Percentiles rank a stretch among this genome's conserved stretches.
These are phyloP conservation scores for Diadumene lineata DNA, from an alignment of 92 coral and sea anemone genomes.

Conservation along the genomic window DNA sequence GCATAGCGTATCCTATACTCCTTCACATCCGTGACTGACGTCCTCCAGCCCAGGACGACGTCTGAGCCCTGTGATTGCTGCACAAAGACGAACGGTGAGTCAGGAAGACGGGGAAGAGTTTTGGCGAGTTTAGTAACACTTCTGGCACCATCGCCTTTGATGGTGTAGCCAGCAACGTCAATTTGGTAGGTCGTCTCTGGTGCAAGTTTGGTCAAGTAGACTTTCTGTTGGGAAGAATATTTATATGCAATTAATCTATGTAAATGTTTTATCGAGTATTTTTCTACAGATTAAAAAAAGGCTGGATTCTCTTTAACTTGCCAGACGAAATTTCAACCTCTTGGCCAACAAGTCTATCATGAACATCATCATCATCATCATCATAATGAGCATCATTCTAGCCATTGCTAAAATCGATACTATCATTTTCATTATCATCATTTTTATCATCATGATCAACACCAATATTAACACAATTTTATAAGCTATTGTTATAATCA, in stretches of 20 bases:
- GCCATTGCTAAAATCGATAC: background rate
- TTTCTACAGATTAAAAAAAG: too few species aligned
- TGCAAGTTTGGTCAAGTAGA: constrained; percentile 52
- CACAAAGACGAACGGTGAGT: constrained; percentile 57
- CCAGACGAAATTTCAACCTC: too few species aligned
- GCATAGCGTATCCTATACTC: constrained; percentile 67
- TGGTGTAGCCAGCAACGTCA: constrained; percentile 74
- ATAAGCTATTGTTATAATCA: too few species aligned
- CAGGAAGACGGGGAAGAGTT: constrained; percentile 63
- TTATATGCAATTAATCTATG: too few species aligned
- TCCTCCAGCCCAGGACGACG: constrained; percentile 68
- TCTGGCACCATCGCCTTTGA: constrained; percentile 84
- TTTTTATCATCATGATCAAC: background rate
- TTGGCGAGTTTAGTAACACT: constrained; percentile 60
- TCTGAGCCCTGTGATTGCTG: constrained; percentile 27
- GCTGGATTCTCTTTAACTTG: too few species aligned
- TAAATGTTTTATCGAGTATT: too few species aligned
- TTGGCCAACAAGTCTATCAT: too few species aligned
- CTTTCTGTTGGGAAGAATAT: constrained; percentile 36
- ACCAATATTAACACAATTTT: background rate
- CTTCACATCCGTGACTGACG: constrained; percentile 53
- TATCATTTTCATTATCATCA: background rate
- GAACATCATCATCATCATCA: constrained; percentile 1
- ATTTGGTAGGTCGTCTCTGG: constrained; percentile 91
- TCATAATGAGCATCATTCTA: too few species aligned